Evolutionary conservation across 2,113 vertebrate species (phyloP).

Genomic region (Rousettus leschenaultii): DNA sequence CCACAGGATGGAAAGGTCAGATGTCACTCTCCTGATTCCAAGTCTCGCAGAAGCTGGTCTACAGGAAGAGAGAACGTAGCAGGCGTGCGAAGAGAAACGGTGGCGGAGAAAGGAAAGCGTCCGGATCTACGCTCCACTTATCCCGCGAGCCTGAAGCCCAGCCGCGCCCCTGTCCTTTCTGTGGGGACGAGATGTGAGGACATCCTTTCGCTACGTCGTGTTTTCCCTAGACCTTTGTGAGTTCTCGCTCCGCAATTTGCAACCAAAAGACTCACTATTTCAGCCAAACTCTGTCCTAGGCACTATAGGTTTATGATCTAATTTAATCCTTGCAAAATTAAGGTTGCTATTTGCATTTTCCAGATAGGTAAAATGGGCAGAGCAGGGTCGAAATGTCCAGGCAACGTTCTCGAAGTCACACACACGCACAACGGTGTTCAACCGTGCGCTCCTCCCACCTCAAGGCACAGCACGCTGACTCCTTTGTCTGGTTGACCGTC

Average conservation of each 20-base stretch:
- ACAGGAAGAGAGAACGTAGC: neutral
- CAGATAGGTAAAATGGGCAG: neutral
- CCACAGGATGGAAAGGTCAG: neutral
- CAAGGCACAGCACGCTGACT: neutral
- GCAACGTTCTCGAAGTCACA: neutral
- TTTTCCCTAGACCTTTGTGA: neutral
- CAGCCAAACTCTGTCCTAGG: neutral
- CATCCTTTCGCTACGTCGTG: neutral
- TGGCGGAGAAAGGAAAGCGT: neutral
- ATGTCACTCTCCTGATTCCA: neutral
- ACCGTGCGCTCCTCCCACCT: neutral
- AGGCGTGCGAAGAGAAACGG: fast-evolving
- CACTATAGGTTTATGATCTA: neutral
- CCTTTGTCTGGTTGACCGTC: neutral
- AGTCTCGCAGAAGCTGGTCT: neutral
- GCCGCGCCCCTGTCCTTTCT: neutral
- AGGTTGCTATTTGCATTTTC: neutral
- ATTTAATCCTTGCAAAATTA: neutral
- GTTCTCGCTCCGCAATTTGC: neutral
- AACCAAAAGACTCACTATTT: neutral
- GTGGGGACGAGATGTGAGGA: neutral
- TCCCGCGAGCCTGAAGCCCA: neutral
- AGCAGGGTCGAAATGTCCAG: neutral
- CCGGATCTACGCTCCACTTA: neutral
- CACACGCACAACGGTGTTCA: neutral